phyloP scores from a whole-genome alignment of 2,888 invertebrate genomes.

The Meganola albula region DNA sequence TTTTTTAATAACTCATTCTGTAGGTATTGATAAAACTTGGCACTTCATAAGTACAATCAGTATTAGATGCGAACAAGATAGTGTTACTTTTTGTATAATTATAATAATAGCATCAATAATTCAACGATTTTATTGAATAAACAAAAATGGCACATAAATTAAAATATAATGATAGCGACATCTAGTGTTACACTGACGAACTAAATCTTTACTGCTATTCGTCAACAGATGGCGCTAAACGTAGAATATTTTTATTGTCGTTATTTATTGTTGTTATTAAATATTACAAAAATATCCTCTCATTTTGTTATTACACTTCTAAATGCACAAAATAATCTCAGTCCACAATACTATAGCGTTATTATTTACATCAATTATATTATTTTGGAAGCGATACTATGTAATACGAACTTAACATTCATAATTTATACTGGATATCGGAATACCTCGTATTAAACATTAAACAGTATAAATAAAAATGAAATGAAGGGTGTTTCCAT shows the following conservation, averaged over 20 bases:
- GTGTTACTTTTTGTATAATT: too few relatives aligned
- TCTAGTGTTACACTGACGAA: constrained; percentile 18
- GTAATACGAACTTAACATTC: constrained; percentile 53
- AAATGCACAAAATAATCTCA: constrained; percentile 73
- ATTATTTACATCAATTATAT: constrained; percentile 50
- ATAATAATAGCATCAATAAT: constrained; percentile 22
- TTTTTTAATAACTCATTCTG: too few relatives aligned
- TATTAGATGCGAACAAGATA: constrained; percentile 19
- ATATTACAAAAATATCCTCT: constrained; percentile 35
- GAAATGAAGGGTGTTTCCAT: too few relatives aligned
- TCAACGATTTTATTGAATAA: constrained; percentile 15
- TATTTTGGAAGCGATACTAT: constrained; percentile 60
- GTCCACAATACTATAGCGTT: constrained; percentile 65
- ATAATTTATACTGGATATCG: constrained; percentile 66
- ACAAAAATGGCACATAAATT: constrained; percentile 39
- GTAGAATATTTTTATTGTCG: constrained; percentile 15
- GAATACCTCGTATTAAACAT: constrained; percentile 75
- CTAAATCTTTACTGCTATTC: constrained; percentile 24
- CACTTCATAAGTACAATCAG: constrained; percentile 23
- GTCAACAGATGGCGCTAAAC: constrained; percentile 44
- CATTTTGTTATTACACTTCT: constrained; percentile 42
- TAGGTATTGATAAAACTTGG: too few relatives aligned
- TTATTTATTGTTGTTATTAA: constrained; percentile 23
- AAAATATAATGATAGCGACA: constrained; percentile 22
- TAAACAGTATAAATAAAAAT: constrained; percentile 65